Conservation (phyloP, 2,113 vertebrate genomes). For the Boulengerochromis microlepis region DNA sequence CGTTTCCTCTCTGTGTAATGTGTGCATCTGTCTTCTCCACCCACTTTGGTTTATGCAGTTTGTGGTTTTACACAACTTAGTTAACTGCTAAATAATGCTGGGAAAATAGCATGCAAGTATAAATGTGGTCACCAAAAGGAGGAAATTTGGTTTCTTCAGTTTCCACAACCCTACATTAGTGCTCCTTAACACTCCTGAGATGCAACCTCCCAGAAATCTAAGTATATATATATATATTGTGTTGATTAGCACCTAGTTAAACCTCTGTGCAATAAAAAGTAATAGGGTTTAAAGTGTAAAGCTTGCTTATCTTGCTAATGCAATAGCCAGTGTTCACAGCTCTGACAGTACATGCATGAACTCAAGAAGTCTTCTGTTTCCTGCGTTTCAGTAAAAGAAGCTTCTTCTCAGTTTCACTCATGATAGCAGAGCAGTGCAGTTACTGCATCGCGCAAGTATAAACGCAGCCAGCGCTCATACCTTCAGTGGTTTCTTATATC, state of each 20-base stretch:
- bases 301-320: neutral
- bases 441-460: neutral
- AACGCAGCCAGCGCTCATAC: neutral
- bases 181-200: neutral
- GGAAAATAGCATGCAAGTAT: neutral
- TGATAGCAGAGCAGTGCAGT: neutral
- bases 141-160: neutral
- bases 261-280: neutral
- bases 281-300: neutral
- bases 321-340: neutral
- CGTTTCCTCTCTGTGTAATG: neutral
- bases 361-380: neutral
- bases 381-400: neutral
- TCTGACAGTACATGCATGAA: neutral
- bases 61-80: neutral
- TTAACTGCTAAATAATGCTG: neutral
- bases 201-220: neutral
- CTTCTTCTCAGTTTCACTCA: neutral
- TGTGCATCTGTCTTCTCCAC: neutral
- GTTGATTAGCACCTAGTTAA: neutral
- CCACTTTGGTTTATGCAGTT: neutral
- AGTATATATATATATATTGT: neutral
- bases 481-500: neutral
- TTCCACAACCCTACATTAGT: neutral
- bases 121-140: neutral